Base-by-base conservation (phyloP, 2,888 invertebrate species). In the Corbicula japonica region DNA sequence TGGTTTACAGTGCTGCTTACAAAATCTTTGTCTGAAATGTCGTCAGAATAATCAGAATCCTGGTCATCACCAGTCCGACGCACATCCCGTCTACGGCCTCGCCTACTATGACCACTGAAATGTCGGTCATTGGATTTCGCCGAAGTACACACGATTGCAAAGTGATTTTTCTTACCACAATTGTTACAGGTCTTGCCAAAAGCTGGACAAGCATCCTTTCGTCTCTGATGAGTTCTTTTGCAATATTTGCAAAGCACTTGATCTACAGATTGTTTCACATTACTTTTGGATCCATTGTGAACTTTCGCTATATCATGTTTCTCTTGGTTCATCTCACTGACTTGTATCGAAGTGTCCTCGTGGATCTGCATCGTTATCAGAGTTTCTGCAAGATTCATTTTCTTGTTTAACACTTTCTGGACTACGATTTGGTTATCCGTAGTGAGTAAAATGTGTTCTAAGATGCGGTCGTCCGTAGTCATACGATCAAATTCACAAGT, bases 151-250 rank as follows among this genome's bases (percentile, higher is more conserved):
- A 71, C 61, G 10, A 21, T 21, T 10, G 52, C 62, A 54, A 62
- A 71, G 28, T 71, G 71, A 15, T 70, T 50, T 1, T 32, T 46
- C 38, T 38, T 60, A 15, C 48, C 46, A 50, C 70, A 70, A n/a
- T 61, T 58, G 8, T 48, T 50, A 38, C 61, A 70, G 18, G 28
- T 23, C 56, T 50, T 50, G n/a, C 34, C 30, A 34, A 26, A 35
- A n/a, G 50, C 48, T 30, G 70, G 48, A 32, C 50, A 70, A 10
- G 15, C 8, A 10, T 38, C 38, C 38, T 38, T 38, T 38, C 15
- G 10, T 12, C 15, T 21, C n/a, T 21, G 38, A 38, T 60, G 60
- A 10, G 35, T 38, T 18, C 44, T 46, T 18, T 35, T 46, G 32
- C 46, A 62, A 46, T 46, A 62, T 46, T 30, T 44, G 44, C 62